Base-by-base conservation (phyloP, 2,113 vertebrate genomes). In the Phrynocephalus versicolor region DNA sequence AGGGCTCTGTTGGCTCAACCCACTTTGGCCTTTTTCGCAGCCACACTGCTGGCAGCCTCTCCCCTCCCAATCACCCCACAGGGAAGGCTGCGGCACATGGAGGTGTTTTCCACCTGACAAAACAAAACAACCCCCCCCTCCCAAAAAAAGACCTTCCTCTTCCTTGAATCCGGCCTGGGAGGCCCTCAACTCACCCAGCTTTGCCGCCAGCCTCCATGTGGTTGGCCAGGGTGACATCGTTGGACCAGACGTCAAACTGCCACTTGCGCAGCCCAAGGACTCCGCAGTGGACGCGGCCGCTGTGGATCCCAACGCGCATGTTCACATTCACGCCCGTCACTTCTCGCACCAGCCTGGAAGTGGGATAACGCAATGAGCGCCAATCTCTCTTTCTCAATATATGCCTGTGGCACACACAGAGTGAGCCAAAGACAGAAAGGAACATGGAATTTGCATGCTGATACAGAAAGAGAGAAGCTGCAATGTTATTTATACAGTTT, bases 201-300 rank as follows among this genome's bases (percentile, higher is more conserved):
- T 98, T 98, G 92, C 98, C 98, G 0, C 98, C 98, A 0, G 98
- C 98, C 85, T 99, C 98, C 98, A 99, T 99, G 94, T 99, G 98
- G 95, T 99, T 99, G 93, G 98, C 98, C 45, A 99, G 94, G 2
- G 98, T 99, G 79, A 99, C 98, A 0, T 99, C 98, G 1, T 99
- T 99, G 92, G 98, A 99, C 98, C 98, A 99, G 91, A 99, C 98
- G 0, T 99, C 98, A 62, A 99, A 99, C 91, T 99, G 98, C 98
- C 98, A 99, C 94, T 99, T 99, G 95, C 98, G 96, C 92, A 99
- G 96, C 88, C 98, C 98, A 79, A 99, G 96, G 84, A 99, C 98
- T 0, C 98, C 98, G 0, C 98, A 99, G 94, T 99, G 98, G 58
- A 99, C 98, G 0, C 98, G 97, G 19, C 98, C 98, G 1, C 98